Evolutionary conservation across 2,888 invertebrate genomes (phyloP), one percentile per base, ranked within the genome.

Genomic region (Desoria tigrina): DNA sequence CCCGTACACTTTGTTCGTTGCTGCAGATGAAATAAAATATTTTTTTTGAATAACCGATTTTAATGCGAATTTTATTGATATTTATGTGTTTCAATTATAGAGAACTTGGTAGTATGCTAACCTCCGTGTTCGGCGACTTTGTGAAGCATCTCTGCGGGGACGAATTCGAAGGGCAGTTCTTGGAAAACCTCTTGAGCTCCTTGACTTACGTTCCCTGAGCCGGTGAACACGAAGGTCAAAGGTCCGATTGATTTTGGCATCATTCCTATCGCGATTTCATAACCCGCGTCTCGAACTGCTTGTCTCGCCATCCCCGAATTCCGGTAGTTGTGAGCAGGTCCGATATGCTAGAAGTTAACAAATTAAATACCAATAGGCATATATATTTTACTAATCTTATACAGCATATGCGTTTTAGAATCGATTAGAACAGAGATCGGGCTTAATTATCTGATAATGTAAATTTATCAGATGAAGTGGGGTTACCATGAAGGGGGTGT

Each of bases 401-500:
- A 32, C 32, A n/a, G n/a, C n/a, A n/a, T n/a, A n/a, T n/a, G n/a
- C n/a, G n/a, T n/a, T n/a, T n/a, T n/a, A n/a, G n/a, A n/a, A n/a
- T n/a, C n/a, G n/a, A n/a, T n/a, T n/a, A n/a, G n/a, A n/a, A n/a
- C n/a, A n/a, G n/a, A n/a, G n/a, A n/a, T n/a, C n/a, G n/a, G n/a
- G n/a, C n/a, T n/a, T n/a, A n/a, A n/a, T n/a, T n/a, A n/a, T n/a
- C n/a, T n/a, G n/a, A n/a, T 32, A 32, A 32, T 32, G 32, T 32
- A 32, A 32, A 7, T 32, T 32, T 32, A 11, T n/a, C n/a, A n/a
- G n/a, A n/a, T n/a, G n/a, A n/a, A n/a, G n/a, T n/a, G n/a, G n/a
- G n/a, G n/a, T n/a, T n/a, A 90, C 91, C 97, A 99, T 96, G 79
- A 99, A 99, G 0, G 99, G 99, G 0, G 99, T 99, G 79, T 99